Evolutionary conservation across 2,797 vertebrate species (phyloP), one percentile per base, ranked within the genome.

Genomic region (Poecilia picta): DNA sequence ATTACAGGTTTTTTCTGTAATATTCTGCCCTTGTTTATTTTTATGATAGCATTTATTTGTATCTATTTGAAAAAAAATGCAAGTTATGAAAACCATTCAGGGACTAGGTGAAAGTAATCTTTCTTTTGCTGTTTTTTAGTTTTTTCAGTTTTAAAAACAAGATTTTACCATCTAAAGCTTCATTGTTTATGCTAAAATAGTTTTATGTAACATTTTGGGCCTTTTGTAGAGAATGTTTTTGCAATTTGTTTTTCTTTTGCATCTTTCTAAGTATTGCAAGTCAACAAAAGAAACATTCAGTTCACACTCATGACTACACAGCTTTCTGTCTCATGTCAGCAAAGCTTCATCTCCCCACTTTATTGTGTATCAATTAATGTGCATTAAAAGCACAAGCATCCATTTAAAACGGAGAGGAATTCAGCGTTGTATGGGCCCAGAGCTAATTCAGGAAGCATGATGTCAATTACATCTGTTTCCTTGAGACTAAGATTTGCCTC

Each of bases 381-480:
- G 36, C 36, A 39, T 51, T 39, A 73, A 15, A 43, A 25, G 73
- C 13, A 76, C 3, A 78, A n/a, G 66, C 41, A n/a, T 70, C 51
- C 36, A 53, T 83, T 74, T 72, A 23, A 76, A 57, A 68, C 72
- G 79, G 45, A 74, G 28, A 80, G 81, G 81, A 88, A 92, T 87
- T 81, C 74, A 77, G 76, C 72, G 33, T 25, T 10, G 51, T 64
- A 73, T 59, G 78, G 62, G 81, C 59, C 71, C 86, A 77, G 68
- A 7, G 8, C 82, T 93, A 94, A 94, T 92, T 80, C 74, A 89
- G 46, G 46, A 75, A 31, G 91, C 91, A 85, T 95, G 94, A 94
- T 93, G 78, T 83, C 88, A 90, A 94, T 91, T 91, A 81, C 76
- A 66, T 88, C 76, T 77, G 75, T 82, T 51, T 75, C 75, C 64